Conservation (phyloP, 2,888 invertebrate species). For the Macrophya annulata region DNA sequence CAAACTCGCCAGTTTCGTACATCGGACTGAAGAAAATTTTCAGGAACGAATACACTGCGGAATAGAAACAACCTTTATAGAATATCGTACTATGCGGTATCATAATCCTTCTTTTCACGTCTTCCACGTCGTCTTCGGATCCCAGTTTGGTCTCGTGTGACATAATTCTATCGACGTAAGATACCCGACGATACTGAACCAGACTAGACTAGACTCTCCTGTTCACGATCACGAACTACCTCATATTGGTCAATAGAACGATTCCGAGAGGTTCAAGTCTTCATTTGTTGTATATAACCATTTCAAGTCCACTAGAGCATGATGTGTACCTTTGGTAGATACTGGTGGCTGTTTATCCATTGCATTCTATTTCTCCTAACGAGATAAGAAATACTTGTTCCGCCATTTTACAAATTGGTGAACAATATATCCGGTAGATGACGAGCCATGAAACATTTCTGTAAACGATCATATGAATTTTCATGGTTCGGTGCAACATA, state of each 20-base stretch:
- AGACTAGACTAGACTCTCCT: not conserved
- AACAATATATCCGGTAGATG: not conserved
- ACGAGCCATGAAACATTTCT: not conserved
- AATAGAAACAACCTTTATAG: conserved; percentile 10
- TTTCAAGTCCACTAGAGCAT: conserved; percentile 10
- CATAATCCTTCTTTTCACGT: conserved; percentile 44
- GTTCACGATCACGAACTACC: conserved; percentile 28
- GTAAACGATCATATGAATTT: not conserved
- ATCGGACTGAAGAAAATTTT: not conserved
- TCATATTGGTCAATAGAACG: conserved; percentile 9
- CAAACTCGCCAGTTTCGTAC: not conserved
- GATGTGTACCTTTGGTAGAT: not conserved
- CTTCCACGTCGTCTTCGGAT: conserved; percentile 16
- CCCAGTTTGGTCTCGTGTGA: conserved; percentile 27
- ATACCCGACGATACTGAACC: not conserved
- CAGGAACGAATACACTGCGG: not conserved
- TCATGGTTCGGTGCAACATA: too few relatives aligned
- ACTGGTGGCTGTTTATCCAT: not conserved
- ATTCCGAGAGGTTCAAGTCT: conserved; percentile 35
- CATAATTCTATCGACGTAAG: conserved; percentile 44
- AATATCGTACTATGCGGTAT: conserved; percentile 1
- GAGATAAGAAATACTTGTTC: not conserved
- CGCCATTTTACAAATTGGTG: too few relatives aligned
- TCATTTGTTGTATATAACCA: conserved; percentile 22
- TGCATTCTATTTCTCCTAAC: not conserved